Evolutionary conservation across 1,140 invertebrate genomes (phyloP).

Genomic region (Lepidurus packardi): DNA sequence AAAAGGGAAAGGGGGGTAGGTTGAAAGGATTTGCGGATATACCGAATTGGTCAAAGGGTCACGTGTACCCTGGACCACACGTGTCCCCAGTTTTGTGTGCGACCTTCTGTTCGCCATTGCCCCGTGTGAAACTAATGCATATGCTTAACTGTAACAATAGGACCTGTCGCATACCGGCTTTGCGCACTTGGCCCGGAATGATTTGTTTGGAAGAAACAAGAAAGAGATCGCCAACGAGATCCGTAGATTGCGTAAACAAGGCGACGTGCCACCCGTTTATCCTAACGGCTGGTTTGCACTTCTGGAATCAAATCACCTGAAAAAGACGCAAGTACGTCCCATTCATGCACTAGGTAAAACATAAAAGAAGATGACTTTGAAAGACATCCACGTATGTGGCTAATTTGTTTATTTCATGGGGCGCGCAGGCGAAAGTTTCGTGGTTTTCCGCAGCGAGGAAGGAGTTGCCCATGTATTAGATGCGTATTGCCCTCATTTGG

Average conservation of each 20-base stretch:
- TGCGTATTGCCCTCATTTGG: constrained; percentile 83
- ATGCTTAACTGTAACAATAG: neutral
- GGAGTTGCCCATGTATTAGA: constrained; percentile 63
- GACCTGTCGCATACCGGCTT: constrained; percentile 31
- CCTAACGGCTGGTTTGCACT: constrained; percentile 86
- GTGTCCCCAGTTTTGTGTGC: too few relatives aligned
- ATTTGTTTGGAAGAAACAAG: constrained; percentile 27
- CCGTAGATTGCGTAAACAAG: constrained; percentile 50
- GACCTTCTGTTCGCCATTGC: neutral
- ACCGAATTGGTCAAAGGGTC: too few relatives aligned
- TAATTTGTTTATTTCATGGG: constrained; percentile 2
- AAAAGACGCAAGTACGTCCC: constrained; percentile 54
- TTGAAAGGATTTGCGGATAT: too few relatives aligned
- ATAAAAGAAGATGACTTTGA: constrained; percentile 7
- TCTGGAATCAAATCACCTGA: constrained; percentile 61
- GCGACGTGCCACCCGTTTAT: constrained; percentile 69
- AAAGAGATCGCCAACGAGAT: constrained; percentile 43
- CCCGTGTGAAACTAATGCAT: neutral
- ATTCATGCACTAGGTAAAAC: constrained; percentile 60
- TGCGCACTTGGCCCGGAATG: constrained; percentile 5
- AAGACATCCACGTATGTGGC: neutral
- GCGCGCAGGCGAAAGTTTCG: constrained; percentile 63
- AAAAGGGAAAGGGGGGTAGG: neutral
- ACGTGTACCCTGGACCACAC: too few relatives aligned
- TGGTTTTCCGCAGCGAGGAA: constrained; percentile 60